A percentile compares a stretch with the other conserved stretches of the same genome.
These are phyloP conservation scores for Anneissia japonica DNA, from an alignment of 35 echinoderm and acorn worm genomes.

Conservation along the genomic window DNA sequence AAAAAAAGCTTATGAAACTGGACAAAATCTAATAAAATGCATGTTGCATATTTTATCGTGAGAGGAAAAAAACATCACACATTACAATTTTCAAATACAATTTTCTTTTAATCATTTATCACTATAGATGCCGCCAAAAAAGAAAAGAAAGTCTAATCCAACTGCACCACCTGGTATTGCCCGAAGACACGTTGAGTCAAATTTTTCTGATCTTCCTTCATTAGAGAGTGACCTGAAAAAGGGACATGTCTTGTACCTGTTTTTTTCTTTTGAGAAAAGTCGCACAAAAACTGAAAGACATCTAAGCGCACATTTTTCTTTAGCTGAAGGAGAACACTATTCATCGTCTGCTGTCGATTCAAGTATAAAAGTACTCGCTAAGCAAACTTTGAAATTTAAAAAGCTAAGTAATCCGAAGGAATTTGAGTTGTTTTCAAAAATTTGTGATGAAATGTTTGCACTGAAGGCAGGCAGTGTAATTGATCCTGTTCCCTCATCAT, in stretches of 20 bases:
- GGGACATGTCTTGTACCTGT: slow-evolving; percentile 20
- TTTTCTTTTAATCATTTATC: neutral
- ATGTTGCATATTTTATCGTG: no score
- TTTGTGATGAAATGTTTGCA: slow-evolving; percentile 39
- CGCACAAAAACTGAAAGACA: slow-evolving; percentile 24
- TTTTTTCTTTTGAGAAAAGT: slow-evolving; percentile 13
- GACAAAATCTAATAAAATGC: no score
- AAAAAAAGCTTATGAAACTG: no score
- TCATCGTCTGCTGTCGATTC: slow-evolving; percentile 18
- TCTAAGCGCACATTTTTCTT: slow-evolving; percentile 9
- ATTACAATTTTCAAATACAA: no score
- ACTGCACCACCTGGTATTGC: no score
- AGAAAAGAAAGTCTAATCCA: no score
- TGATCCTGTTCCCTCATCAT: neutral
- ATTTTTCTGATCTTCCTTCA: no score
- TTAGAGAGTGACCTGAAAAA: neutral
- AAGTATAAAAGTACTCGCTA: slow-evolving; percentile 28
- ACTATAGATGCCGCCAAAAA: no score
- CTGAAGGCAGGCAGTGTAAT: neutral
- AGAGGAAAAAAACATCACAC: no score
- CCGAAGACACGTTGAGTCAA: no score
- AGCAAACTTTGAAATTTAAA: slow-evolving; percentile 25
- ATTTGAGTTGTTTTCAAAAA: slow-evolving; percentile 32
- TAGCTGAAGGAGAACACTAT: slow-evolving; percentile 3
- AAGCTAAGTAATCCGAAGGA: slow-evolving; percentile 45